phyloP scores from a whole-genome alignment of 2,888 invertebrate species.

The Thymelicus lineola region DNA sequence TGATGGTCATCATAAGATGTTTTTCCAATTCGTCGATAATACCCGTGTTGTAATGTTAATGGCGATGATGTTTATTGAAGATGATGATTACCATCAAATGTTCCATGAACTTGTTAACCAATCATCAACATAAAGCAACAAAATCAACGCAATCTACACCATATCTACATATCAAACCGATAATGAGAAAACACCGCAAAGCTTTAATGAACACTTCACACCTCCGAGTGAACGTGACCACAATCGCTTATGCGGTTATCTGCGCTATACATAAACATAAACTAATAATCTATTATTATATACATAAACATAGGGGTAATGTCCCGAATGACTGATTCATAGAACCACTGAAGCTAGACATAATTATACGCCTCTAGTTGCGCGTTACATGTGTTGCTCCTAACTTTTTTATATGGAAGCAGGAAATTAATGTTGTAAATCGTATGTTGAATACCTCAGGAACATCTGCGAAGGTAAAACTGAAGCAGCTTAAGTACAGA shows the following conservation, averaged over 20 bases:
- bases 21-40: no score
- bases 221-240: constrained; percentile 12
- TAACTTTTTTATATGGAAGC: background rate
- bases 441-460: no score
- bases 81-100: no score
- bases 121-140: constrained; percentile 2
- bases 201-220: constrained; percentile 12
- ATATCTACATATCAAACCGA: background rate
- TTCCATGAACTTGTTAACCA: background rate
- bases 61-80: no score
- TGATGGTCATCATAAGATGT: no score
- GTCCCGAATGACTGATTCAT: constrained; percentile 7
- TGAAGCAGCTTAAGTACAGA: no score
- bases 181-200: constrained; percentile 3
- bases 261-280: constrained; percentile 6
- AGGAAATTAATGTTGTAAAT: background rate
- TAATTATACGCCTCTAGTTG: background rate
- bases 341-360: background rate
- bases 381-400: background rate
- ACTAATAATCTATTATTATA: constrained; percentile 9
- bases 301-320: constrained; percentile 7
- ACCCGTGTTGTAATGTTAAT: no score
- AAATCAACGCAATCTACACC: background rate
- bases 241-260: constrained; percentile 17
- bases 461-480: no score